These are phyloP conservation scores for Prosapia bicincta DNA, from an alignment of 2,888 invertebrate species.

Conservation along the genomic window DNA sequence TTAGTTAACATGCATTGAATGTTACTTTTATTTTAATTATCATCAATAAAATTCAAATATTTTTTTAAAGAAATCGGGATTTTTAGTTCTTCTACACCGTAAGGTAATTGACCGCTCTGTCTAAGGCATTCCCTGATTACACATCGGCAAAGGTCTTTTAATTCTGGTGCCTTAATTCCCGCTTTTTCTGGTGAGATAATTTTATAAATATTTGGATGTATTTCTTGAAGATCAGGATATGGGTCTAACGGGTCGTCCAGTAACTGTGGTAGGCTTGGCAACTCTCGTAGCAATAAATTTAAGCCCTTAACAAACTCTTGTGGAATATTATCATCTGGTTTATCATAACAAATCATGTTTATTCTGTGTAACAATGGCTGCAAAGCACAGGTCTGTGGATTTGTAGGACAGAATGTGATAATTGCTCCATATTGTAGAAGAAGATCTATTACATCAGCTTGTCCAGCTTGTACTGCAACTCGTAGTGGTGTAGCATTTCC, in stretches of 20 bases:
- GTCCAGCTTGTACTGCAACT: slow-evolving; percentile 69
- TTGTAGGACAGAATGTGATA: slow-evolving; percentile 62
- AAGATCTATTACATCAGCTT: slow-evolving; percentile 70
- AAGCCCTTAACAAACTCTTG: slow-evolving; percentile 14
- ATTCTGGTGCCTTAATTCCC: slow-evolving; percentile 52
- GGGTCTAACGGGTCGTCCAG: slow-evolving; percentile 47
- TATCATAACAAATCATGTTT: slow-evolving; percentile 16
- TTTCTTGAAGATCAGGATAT: slow-evolving; percentile 9
- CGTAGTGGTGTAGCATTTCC: slow-evolving; percentile 68
- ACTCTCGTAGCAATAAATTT: slow-evolving; percentile 46
- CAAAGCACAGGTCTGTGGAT: slow-evolving; percentile 16
- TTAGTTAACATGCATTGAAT: too few species aligned
- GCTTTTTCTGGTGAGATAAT: slow-evolving; percentile 1
- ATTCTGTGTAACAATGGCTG: slow-evolving; percentile 21
- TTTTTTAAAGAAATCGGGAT: background rate
- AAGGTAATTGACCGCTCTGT: slow-evolving; percentile 67
- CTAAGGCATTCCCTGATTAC: slow-evolving; percentile 62
- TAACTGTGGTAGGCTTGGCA: slow-evolving; percentile 56
- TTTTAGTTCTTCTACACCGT: slow-evolving; percentile 54
- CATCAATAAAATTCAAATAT: background rate
- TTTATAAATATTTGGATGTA: slow-evolving; percentile 12
- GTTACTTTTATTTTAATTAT: background rate
- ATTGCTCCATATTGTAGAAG: slow-evolving; percentile 55
- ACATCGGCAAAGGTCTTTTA: slow-evolving; percentile 74
- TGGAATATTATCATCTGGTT: background rate